Percentiles rank a stretch among this genome's conserved stretches.
These are phyloP conservation scores for Mellilla xanthometata DNA, from an alignment of 2,888 invertebrate genomes.

Conservation along the genomic window DNA sequence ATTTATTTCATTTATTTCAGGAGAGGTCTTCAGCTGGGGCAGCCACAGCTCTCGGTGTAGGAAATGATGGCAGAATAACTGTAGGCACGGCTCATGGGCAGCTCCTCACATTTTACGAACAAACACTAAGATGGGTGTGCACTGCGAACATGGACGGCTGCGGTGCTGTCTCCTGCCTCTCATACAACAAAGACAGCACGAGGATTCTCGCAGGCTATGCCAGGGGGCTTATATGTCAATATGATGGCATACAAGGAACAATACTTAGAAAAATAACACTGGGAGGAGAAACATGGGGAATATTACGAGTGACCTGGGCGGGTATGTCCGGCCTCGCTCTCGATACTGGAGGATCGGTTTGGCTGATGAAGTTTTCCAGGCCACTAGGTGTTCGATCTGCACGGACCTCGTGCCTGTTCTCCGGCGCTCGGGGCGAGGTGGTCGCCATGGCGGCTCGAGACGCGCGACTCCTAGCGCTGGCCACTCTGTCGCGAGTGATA, in stretches of 20 bases:
- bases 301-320: slow-evolving; percentile 71
- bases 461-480: slow-evolving; percentile 91
- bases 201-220: slow-evolving; percentile 89
- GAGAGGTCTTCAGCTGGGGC: slow-evolving; percentile 95
- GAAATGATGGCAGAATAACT: slow-evolving; percentile 88
- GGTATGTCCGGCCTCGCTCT: slow-evolving; percentile 80
- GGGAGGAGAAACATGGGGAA: slow-evolving; percentile 76
- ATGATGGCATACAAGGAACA: slow-evolving; percentile 89
- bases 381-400: slow-evolving; percentile 94
- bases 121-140: slow-evolving; percentile 95
- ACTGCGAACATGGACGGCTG: slow-evolving; percentile 84
- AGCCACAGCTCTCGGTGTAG: slow-evolving; percentile 91
- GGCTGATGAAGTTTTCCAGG: slow-evolving; percentile 94
- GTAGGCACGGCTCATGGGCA: slow-evolving; percentile 97
- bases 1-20: slow-evolving; percentile 63
- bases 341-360: slow-evolving; percentile 98
- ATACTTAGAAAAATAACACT: slow-evolving; percentile 70
- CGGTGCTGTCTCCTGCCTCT: slow-evolving; percentile 91
- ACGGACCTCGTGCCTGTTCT: slow-evolving; percentile 96
- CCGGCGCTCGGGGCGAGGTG: slow-evolving; percentile 96
- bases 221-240: slow-evolving; percentile 94
- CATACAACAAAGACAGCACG: slow-evolving; percentile 93
- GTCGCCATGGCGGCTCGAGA: slow-evolving; percentile 72
- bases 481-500: slow-evolving; percentile 93
- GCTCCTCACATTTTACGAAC: slow-evolving; percentile 88